Evolutionary conservation across 2,113 vertebrate genomes (phyloP), one percentile per base, ranked within the genome.

Genomic region (Furnarius figulus): DNA sequence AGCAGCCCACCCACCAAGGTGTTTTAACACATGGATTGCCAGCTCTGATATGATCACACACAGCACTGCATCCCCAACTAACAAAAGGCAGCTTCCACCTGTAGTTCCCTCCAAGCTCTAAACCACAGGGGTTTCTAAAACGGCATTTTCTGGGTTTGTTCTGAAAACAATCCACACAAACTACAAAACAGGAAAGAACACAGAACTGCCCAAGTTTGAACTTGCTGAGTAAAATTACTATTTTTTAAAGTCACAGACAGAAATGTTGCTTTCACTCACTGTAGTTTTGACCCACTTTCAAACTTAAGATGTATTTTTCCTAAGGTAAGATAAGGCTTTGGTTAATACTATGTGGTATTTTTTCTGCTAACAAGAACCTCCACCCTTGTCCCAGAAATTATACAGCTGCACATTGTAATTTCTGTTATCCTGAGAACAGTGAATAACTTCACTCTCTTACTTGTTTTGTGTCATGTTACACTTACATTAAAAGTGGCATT

Each of bases 1-100:
- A 56, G 6, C 37, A 0, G 30, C 20, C 37, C n/a, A 37, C 19
- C 72, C 46, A 44, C 21, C 1, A 0, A 39, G n/a, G 31, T 28
- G 80, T 22, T 53, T 25, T 14, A 81, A 37, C 21, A 81, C 68
- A 27, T 39, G 42, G 42, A 68, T 85, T 28, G 52, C 40, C 75
- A 85, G 80, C 53, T 33, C 7, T 59, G 53, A 14, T 49, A 52
- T 12, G 16, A 68, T 4, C 67, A 68, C 21, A 8, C 19, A 50
- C 25, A 68, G 75, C 65, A 53, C 31, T 30, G 28, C 24, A 4
- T 11, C 39, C 33, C n/a, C 53, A 35, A 14, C 28, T 63, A 44
- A 49, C 16, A n/a, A 62, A 73, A 0, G 3, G 67, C 24, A 89
- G 59, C 46, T 61, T 61, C 19, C 66, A 27, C 4, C 3, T 14